Percentiles rank a stretch among this genome's conserved stretches.
Evolutionary conservation across 2,888 invertebrate genomes (phyloP).

Genomic region (Campopleginae sp.): DNA sequence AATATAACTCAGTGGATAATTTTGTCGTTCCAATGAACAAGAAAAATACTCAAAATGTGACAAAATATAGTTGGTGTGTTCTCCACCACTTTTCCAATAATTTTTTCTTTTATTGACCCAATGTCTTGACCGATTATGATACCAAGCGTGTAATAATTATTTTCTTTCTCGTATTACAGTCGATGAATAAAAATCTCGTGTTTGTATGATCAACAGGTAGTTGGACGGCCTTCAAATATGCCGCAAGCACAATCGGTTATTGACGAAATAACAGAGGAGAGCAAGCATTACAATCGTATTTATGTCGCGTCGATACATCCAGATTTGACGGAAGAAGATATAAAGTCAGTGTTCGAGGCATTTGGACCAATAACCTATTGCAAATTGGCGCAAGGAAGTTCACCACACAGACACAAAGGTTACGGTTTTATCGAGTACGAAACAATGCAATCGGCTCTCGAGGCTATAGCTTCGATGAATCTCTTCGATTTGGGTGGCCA

Average conservation of each 20-base stretch:
- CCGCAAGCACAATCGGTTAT: slow-evolving; percentile 99
- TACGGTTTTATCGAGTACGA: slow-evolving; percentile 99
- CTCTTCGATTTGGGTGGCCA: slow-evolving; percentile 99
- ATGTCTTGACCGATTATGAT: slow-evolving; percentile 67
- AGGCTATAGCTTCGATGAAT: slow-evolving; percentile 99
- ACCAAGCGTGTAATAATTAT: slow-evolving; percentile 19
- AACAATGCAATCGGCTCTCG: slow-evolving; percentile 95
- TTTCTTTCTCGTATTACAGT: neutral
- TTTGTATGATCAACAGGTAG: slow-evolving; percentile 85
- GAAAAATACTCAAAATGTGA: neutral
- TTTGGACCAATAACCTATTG: slow-evolving; percentile 98
- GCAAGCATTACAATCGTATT: slow-evolving; percentile 98
- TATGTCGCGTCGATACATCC: slow-evolving; percentile 99
- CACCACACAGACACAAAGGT: slow-evolving; percentile 96
- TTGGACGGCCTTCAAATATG: slow-evolving; percentile 99
- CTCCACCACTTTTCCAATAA: slow-evolving; percentile 31
- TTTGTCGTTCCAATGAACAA: neutral
- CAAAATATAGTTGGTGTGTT: neutral
- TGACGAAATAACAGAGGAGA: slow-evolving; percentile 99
- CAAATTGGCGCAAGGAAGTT: slow-evolving; percentile 95
- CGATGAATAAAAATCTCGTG: slow-evolving; percentile 13
- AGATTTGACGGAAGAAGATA: slow-evolving; percentile 98
- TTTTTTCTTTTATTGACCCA: slow-evolving; percentile 54
- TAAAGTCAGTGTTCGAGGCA: slow-evolving; percentile 99
- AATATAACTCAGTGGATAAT: slow-evolving; percentile 30